A percentile compares a stretch with the other conserved stretches of the same genome.
phyloP scores from a whole-genome alignment of 2,113 vertebrate genomes.

The Oceanodroma tethys region DNA sequence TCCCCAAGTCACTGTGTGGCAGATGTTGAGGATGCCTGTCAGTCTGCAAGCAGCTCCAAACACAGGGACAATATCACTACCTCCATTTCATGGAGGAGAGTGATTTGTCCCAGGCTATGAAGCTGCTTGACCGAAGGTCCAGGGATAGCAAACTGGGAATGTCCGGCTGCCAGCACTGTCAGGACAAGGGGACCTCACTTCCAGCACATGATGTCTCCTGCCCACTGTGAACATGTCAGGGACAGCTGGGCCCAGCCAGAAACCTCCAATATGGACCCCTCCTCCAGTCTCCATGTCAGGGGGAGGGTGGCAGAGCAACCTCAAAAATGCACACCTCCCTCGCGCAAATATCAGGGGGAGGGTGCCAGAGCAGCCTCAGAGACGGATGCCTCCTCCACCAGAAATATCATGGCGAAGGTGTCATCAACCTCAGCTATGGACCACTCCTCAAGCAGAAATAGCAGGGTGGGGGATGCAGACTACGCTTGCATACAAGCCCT shows the following conservation, averaged over 20 bases:
- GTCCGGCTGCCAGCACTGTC: not conserved
- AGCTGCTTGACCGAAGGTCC: not conserved
- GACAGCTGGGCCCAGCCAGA: not conserved
- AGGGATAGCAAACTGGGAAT: not conserved
- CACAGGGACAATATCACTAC: not conserved
- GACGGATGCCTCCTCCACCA: not conserved
- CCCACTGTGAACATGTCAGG: not conserved
- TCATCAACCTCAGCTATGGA: not conserved
- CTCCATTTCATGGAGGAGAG: not conserved
- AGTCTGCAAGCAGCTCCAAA: not conserved
- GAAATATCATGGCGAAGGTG: not conserved
- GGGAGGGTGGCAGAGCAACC: not conserved
- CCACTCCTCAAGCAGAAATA: not conserved
- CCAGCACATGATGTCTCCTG: not conserved
- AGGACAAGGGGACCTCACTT: not conserved
- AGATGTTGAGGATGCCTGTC: not conserved
- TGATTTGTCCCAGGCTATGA: not conserved
- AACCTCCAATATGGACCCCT: not conserved
- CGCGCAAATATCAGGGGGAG: not conserved
- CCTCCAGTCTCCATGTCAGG: not conserved
- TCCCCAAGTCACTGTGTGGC: accelerated
- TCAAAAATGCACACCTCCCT: constrained; percentile 24
- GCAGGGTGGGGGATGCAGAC: not conserved
- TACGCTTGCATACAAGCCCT: not conserved
- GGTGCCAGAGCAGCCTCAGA: not conserved